Conservation (phyloP, 2,888 invertebrate species). For the Dynastes grantii region DNA sequence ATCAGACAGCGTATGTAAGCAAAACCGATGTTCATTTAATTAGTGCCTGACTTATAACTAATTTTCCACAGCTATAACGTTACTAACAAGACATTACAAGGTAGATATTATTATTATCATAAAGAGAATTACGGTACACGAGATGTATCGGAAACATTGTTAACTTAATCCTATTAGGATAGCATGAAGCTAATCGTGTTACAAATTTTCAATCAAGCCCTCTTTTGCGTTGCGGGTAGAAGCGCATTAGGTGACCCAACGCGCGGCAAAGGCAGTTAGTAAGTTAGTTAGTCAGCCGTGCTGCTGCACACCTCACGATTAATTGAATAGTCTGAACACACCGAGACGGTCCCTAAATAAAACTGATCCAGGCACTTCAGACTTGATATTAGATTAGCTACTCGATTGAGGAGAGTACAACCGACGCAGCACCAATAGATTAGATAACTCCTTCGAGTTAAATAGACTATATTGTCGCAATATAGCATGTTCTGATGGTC, state of each 20-base stretch:
- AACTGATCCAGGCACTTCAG: constrained; percentile 8
- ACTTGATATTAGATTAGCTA: neutral
- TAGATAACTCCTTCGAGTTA: too few relatives aligned
- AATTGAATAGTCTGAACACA: constrained; percentile 25
- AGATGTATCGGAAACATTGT: too few relatives aligned
- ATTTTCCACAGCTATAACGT: too few relatives aligned
- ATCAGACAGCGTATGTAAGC: too few relatives aligned
- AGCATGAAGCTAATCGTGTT: constrained; percentile 15
- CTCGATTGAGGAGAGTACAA: neutral
- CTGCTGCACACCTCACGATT: constrained; percentile 15
- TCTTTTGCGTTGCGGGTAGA: neutral
- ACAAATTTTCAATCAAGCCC: constrained; percentile 17
- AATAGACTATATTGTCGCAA: too few relatives aligned
- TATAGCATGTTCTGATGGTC: too few relatives aligned
- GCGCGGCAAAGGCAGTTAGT: neutral
- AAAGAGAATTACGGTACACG: too few relatives aligned
- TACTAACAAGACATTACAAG: too few relatives aligned
- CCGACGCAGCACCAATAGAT: neutral
- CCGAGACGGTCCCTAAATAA: constrained; percentile 18
- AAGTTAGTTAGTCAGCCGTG: constrained; percentile 10
- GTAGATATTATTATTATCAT: too few relatives aligned
- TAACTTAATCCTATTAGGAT: neutral
- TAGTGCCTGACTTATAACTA: too few relatives aligned
- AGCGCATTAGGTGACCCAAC: neutral
- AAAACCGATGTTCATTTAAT: too few relatives aligned